Evolutionary conservation across 1,140 invertebrate species (phyloP).

Genomic region (Hycleus phaleratus): DNA sequence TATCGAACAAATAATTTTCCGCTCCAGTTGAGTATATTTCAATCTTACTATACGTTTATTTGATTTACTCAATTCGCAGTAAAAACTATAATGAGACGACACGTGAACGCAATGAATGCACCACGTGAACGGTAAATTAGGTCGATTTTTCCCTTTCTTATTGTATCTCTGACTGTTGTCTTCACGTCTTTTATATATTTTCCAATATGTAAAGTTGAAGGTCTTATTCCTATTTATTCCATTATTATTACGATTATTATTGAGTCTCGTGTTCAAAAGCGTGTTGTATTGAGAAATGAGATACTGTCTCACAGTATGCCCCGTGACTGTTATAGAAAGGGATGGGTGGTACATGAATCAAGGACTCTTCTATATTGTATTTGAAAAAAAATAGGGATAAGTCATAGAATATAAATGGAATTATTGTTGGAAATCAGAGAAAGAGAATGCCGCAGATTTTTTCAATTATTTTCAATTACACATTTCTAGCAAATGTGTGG

Average conservation of each 20-base stretch:
- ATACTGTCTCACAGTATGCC: conserved; percentile 8
- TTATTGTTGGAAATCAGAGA: too few species aligned
- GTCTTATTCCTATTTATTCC: conserved; percentile 1
- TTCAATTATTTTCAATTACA: too few species aligned
- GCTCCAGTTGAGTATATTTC: background rate
- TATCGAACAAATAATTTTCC: background rate
- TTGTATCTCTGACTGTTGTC: too few species aligned
- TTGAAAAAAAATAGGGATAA: too few species aligned
- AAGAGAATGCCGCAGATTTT: too few species aligned
- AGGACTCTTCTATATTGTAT: background rate
- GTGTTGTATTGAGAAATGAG: conserved; percentile 9
- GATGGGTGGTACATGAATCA: background rate
- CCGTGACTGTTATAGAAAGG: conserved; percentile 6
- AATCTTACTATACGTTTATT: background rate
- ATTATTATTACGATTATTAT: background rate
- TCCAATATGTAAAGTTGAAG: conserved; percentile 9
- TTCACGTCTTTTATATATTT: too few species aligned
- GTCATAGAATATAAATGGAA: too few species aligned
- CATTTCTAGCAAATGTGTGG: too few species aligned
- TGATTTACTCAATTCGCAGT: too few species aligned
- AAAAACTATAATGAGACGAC: background rate
- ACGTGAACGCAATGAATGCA: conserved; percentile 8
- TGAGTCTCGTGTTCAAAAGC: conserved; percentile 7
- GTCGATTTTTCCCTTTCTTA: conserved; percentile 7
- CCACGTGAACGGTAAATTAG: conserved; percentile 10